A percentile compares a stretch with the other conserved stretches of the same genome.
These are phyloP conservation scores for Meda fulgida DNA, from an alignment of 2,797 vertebrate genomes.

Conservation along the genomic window DNA sequence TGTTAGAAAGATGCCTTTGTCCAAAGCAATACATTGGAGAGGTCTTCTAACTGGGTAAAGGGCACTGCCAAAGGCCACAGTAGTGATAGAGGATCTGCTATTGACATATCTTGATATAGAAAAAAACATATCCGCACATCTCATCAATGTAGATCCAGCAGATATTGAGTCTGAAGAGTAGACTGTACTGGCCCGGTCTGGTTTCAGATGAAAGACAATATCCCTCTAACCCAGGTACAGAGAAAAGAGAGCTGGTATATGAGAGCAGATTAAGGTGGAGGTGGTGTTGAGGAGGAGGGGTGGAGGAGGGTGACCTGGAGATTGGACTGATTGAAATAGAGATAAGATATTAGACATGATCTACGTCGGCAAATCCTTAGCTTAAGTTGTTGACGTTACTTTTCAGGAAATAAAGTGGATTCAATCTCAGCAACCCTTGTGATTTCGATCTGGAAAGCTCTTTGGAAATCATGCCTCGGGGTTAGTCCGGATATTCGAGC, in stretches of 20 bases:
- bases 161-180: slow-evolving; percentile 33
- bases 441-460: slow-evolving; percentile 24
- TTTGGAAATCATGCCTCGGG: slow-evolving; percentile 35
- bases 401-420: slow-evolving; percentile 45
- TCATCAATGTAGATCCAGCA: slow-evolving; percentile 12
- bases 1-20: slow-evolving; percentile 6
- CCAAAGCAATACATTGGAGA: neutral
- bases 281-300: neutral
- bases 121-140: slow-evolving; percentile 24
- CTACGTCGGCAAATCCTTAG: slow-evolving; percentile 61
- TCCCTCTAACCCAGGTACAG: slow-evolving; percentile 48
- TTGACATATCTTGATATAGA: slow-evolving; percentile 35
- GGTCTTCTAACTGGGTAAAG: slow-evolving; percentile 7
- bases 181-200: neutral
- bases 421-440: slow-evolving; percentile 32
- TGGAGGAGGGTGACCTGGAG: slow-evolving; percentile 35
- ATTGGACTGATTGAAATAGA: slow-evolving; percentile 62
- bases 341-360: slow-evolving; percentile 60
- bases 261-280: slow-evolving; percentile 51
- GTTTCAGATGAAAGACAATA: slow-evolving; percentile 46
- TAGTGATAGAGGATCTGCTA: slow-evolving; percentile 33
- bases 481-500: slow-evolving; percentile 15
- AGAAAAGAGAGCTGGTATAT: slow-evolving; percentile 59
- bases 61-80: slow-evolving; percentile 10
- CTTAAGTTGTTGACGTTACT: slow-evolving; percentile 47